These are phyloP conservation scores for Drosophila pruinosa DNA, from an alignment of 1,140 invertebrate species.

Conservation along the genomic window DNA sequence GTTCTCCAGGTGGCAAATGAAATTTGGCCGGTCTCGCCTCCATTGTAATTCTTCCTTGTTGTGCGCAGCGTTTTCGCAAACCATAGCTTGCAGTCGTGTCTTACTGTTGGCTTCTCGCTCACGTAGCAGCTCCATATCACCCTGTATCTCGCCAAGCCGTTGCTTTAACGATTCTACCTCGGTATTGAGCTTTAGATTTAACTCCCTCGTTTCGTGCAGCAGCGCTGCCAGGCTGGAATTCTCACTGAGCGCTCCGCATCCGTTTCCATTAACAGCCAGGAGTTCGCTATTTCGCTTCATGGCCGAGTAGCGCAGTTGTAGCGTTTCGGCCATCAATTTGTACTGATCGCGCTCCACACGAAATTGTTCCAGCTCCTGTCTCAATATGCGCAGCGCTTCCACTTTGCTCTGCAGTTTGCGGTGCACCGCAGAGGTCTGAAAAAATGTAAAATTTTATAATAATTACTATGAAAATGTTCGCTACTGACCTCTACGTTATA, in stretches of 20 bases:
- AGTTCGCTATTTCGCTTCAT: slow-evolving; percentile 83
- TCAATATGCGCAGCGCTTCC: slow-evolving; percentile 90
- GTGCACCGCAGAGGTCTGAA: slow-evolving; percentile 85
- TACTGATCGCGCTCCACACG: slow-evolving; percentile 91
- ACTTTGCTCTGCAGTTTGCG: slow-evolving; percentile 92
- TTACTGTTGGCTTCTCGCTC: slow-evolving; percentile 52
- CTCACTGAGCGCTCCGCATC: slow-evolving; percentile 55
- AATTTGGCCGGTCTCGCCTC: slow-evolving; percentile 86
- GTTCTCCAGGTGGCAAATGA: slow-evolving; percentile 88
- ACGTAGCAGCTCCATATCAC: slow-evolving; percentile 88
- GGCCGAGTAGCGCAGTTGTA: slow-evolving; percentile 86
- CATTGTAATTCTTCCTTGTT: slow-evolving; percentile 80
- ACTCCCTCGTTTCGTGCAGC: slow-evolving; percentile 86
- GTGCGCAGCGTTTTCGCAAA: slow-evolving; percentile 53
- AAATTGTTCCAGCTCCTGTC: slow-evolving; percentile 90
- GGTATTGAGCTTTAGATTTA: slow-evolving; percentile 87
- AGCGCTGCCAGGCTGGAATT: slow-evolving; percentile 77
- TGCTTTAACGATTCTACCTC: slow-evolving; percentile 89
- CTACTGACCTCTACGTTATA: slow-evolving; percentile 68
- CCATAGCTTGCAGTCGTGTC: slow-evolving; percentile 63
- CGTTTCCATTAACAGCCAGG: slow-evolving; percentile 23
- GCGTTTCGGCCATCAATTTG: slow-evolving; percentile 91
- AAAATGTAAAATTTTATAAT: neutral
- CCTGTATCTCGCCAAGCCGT: slow-evolving; percentile 88
- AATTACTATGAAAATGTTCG: neutral